These are phyloP conservation scores for Pseudoatta argentina DNA, from an alignment of 1,140 invertebrate genomes.

Conservation along the genomic window DNA sequence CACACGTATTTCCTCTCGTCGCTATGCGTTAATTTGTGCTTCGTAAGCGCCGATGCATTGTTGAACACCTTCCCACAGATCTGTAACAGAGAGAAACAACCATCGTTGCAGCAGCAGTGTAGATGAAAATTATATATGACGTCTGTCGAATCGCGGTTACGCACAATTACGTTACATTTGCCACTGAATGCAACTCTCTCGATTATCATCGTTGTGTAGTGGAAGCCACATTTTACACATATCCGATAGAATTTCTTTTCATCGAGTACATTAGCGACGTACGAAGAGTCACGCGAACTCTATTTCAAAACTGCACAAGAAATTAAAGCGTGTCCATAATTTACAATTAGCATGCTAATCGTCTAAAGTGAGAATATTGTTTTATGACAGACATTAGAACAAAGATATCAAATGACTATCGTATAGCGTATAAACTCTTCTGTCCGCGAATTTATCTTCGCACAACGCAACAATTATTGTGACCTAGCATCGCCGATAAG, in stretches of 20 bases:
- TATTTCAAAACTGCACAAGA: constrained; percentile 59
- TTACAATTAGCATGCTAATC: constrained; percentile 77
- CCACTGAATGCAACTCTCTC: background rate
- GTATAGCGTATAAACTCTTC: constrained; percentile 30
- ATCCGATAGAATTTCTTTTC: constrained; percentile 8
- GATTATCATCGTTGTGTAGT: too few relatives aligned
- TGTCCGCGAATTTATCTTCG: background rate
- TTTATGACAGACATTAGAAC: constrained; percentile 71
- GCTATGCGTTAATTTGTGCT: constrained; percentile 99
- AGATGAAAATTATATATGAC: constrained; percentile 29
- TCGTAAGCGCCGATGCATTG: constrained; percentile 98
- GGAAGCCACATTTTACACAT: background rate
- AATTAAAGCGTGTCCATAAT: constrained; percentile 68
- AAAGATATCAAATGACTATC: constrained; percentile 62
- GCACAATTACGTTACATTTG: constrained; percentile 24
- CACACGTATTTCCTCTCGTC: constrained; percentile 99
- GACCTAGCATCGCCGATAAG: background rate
- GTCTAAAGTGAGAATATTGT: constrained; percentile 64
- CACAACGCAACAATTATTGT: constrained; percentile 24
- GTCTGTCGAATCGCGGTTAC: constrained; percentile 8
- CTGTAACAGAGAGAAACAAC: constrained; percentile 85
- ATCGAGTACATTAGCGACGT: background rate
- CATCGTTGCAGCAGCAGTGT: constrained; percentile 1
- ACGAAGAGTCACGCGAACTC: constrained; percentile 29
- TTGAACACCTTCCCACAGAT: constrained; percentile 98